Base-by-base conservation (phyloP, 2,113 vertebrate species). In the Tragelaphus strepsiceros region DNA sequence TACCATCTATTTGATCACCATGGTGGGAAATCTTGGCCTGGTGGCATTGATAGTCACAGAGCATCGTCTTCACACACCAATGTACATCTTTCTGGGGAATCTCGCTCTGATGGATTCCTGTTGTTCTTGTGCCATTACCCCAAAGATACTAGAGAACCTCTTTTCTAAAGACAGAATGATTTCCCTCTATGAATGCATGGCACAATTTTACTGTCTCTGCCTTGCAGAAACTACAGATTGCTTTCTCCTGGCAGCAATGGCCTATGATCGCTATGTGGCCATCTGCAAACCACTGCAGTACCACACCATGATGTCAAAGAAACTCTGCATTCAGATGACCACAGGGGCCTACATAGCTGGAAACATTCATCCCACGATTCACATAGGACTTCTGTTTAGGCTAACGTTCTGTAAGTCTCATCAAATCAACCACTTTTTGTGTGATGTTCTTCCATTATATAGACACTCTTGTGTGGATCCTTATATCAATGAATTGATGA, bases 201-300 rank as follows among this genome's bases (percentile, higher is more conserved):
- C 26, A 51, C 78, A 81, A 51, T 81, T 51, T 32, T 81, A 81
- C 6, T 81, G 9, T 81, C 46, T 81, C 78, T 81, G 78, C 46
- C 46, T 51, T 32, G 78, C 46, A 19, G 78, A 81, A 81, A 51
- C 46, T 81, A 1, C 46, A 81, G 78, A 51, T 19, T 51, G 46
- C 78, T 81, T 81, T 81, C 78, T 81, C 28, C 46, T 81, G 5
- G 78, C 46, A 81, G 78, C 78, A 30, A 81, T 51, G 78, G 46
- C 78, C 28, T 81, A 51, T 32, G 46, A 81, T 2, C 46, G 26
- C 16, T 81, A 6, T 32, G 78, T 81, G 46, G 46, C 78, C 2
- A 81, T 81, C 78, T 81, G 78, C 46, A 81, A 81, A 17, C 78
- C 78, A 32, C 78, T 81, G 46, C 46, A 81, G 46, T 21, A 81